Conservation (phyloP, 2,797 vertebrate species). For the Tangara arthus region DNA sequence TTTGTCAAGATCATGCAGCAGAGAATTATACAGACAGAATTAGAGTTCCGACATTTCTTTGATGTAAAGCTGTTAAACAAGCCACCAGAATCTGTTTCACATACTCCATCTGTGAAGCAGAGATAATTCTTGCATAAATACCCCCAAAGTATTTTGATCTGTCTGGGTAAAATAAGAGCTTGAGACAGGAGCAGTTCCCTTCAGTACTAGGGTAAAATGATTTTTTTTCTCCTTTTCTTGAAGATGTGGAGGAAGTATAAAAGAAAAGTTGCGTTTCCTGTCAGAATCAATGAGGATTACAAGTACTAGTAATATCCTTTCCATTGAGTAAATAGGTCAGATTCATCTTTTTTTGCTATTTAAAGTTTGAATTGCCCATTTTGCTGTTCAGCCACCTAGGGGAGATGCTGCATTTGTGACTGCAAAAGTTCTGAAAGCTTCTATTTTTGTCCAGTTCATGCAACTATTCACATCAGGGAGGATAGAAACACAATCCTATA, state of each 20-base stretch:
- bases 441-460: constrained; percentile 12
- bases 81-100: neutral
- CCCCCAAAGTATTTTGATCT: constrained; percentile 23
- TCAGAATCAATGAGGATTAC: neutral
- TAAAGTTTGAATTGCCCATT: neutral
- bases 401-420: neutral
- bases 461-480: neutral
- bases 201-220: neutral
- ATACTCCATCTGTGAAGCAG: constrained; percentile 14
- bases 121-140: constrained; percentile 38
- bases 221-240: neutral
- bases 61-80: constrained; percentile 33
- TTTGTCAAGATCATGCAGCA: neutral
- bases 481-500: neutral
- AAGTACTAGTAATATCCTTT: neutral
- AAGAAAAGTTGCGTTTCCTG: neutral
- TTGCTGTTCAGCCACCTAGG: neutral
- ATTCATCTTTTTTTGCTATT: neutral
- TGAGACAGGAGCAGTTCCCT: neutral
- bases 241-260: neutral
- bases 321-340: neutral
- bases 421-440: constrained; percentile 6
- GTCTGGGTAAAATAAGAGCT: constrained; percentile 4
- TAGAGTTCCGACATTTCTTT: neutral
- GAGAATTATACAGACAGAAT: neutral